Conservation (phyloP, 2,888 invertebrate genomes). For the Andrena praecox region DNA sequence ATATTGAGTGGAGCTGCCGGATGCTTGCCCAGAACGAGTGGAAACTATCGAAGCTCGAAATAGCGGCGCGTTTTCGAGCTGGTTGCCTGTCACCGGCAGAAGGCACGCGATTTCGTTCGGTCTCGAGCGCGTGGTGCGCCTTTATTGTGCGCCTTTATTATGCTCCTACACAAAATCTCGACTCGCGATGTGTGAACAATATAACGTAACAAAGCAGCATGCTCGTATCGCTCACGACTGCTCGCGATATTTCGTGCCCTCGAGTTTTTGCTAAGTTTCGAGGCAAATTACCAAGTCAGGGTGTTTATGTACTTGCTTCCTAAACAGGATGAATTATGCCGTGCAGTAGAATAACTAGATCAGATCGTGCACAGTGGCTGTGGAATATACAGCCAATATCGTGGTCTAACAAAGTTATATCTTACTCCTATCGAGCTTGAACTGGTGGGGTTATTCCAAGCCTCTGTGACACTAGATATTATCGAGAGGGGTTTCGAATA, state of each 20-base stretch:
- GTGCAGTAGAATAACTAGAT: not conserved
- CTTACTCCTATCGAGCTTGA: not conserved
- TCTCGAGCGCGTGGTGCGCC: not conserved
- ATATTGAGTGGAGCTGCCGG: not conserved
- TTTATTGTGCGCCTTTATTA: not conserved
- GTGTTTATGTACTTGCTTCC: not conserved
- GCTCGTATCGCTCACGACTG: no score
- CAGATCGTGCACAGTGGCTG: not conserved
- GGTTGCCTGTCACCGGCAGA: conserved; percentile 39
- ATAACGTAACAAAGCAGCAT: no score
- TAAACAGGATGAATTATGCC: not conserved
- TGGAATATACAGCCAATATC: not conserved
- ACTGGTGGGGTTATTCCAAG: not conserved
- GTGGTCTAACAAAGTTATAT: not conserved
- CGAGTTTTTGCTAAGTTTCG: no score
- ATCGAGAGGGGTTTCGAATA: not conserved
- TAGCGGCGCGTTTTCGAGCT: conserved; percentile 28
- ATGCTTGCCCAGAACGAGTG: conserved; percentile 2
- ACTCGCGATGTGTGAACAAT: no score
- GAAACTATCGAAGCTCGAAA: conserved; percentile 46
- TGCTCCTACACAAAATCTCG: not conserved
- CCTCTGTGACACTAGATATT: not conserved
- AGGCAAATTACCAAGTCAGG: not conserved
- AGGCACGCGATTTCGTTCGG: conserved; percentile 15
- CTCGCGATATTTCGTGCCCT: no score